Conservation (phyloP, 2,888 invertebrate species). For the Scaeva pyrastri region DNA sequence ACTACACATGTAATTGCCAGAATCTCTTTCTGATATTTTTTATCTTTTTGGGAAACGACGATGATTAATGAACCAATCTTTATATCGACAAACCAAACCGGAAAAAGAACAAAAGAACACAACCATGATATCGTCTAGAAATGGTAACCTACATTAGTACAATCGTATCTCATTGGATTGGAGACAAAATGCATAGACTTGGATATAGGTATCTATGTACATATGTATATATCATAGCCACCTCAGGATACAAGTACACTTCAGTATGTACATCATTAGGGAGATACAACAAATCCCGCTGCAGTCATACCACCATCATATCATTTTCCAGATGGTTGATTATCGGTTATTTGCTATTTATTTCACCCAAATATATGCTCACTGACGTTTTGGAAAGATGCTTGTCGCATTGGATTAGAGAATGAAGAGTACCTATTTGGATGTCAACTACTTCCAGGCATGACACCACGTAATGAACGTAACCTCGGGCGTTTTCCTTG, state of each 20-base stretch:
- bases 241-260: slow-evolving; percentile 14
- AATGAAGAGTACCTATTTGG: slow-evolving; percentile 80
- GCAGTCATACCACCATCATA: slow-evolving; percentile 29
- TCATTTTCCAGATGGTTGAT: slow-evolving; percentile 8
- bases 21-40: slow-evolving; percentile 80
- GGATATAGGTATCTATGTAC: not conserved
- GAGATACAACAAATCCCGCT: slow-evolving; percentile 1
- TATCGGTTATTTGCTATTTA: slow-evolving; percentile 61
- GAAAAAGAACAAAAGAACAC: slow-evolving; percentile 6
- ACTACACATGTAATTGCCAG: slow-evolving; percentile 95
- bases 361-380: slow-evolving; percentile 75
- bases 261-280: not conserved
- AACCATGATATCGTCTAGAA: slow-evolving; percentile 6
- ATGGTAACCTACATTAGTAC: not conserved
- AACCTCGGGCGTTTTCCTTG: slow-evolving; percentile 92
- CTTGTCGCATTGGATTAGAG: slow-evolving; percentile 82
- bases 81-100: slow-evolving; percentile 42
- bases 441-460: slow-evolving; percentile 82
- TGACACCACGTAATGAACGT: slow-evolving; percentile 98
- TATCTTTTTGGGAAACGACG: slow-evolving; percentile 82
- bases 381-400: slow-evolving; percentile 82
- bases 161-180: slow-evolving; percentile 47
- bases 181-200: slow-evolving; percentile 56
- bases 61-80: slow-evolving; percentile 84
- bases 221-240: slow-evolving; percentile 20